phyloP scores from a whole-genome alignment of 2,888 invertebrate species.

The Trissoscelio sp. region DNA sequence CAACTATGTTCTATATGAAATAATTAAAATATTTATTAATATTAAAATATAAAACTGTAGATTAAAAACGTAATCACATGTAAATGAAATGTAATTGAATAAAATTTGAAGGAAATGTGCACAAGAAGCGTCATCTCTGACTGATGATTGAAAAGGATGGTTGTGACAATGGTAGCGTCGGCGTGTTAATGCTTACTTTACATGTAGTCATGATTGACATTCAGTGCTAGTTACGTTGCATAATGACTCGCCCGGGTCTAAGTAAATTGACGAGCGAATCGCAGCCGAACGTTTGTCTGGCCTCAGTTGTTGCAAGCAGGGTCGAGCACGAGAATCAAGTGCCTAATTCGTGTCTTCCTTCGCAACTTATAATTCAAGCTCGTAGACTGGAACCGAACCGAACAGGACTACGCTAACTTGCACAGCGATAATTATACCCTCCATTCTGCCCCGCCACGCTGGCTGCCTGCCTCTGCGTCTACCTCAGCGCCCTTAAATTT shows the following conservation, averaged over 20 bases:
- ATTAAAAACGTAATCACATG: too few species aligned
- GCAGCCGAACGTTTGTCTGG: conserved; percentile 65
- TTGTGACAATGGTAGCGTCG: conserved; percentile 33
- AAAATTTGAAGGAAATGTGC: conserved; percentile 4
- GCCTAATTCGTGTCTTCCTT: conserved; percentile 83
- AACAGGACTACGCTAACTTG: conserved; percentile 81
- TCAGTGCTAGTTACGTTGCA: conserved; percentile 43
- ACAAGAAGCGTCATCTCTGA: conserved; percentile 23
- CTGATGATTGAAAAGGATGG: conserved; percentile 56
- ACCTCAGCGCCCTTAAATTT: conserved; percentile 81
- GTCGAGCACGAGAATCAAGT: conserved; percentile 69
- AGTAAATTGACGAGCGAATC: conserved; percentile 68
- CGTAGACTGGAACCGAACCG: conserved; percentile 83
- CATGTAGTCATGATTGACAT: conserved; percentile 59
- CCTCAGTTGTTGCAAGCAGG: conserved; percentile 59
- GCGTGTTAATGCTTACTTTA: conserved; percentile 66
- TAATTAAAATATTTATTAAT: too few species aligned
- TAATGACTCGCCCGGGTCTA: conserved; percentile 58
- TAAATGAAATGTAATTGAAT: too few species aligned
- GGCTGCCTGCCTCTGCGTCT: conserved; percentile 70
- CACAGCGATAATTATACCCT: conserved; percentile 83
- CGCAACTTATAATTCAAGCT: conserved; percentile 83
- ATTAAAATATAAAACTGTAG: too few species aligned
- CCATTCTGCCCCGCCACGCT: conserved; percentile 76
- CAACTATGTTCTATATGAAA: too few species aligned